phyloP scores from a whole-genome alignment of 2,113 vertebrate species.

The Rhineura floridana region DNA sequence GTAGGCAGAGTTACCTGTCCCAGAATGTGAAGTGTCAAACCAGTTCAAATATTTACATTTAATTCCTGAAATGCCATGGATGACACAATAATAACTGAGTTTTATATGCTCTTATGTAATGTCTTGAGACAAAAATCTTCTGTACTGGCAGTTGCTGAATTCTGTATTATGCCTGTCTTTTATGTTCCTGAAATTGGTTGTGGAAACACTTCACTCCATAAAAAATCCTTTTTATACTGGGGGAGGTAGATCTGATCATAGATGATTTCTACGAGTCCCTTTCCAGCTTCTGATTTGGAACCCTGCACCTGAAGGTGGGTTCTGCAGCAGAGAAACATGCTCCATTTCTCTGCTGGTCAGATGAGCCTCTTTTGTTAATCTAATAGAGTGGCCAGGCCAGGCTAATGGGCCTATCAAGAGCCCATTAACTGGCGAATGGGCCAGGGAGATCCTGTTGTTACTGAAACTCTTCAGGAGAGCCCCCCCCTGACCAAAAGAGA shows the following conservation, averaged over 20 bases:
- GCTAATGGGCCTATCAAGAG: too few species aligned
- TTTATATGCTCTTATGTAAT: conserved; percentile 20
- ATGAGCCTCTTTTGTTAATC: too few species aligned
- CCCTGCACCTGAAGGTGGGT: too few species aligned
- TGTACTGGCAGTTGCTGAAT: conserved; percentile 1
- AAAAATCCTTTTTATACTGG: not conserved
- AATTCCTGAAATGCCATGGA: conserved; percentile 39
- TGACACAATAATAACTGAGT: not conserved
- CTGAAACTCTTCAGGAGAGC: too few species aligned
- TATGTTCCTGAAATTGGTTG: conserved; percentile 7
- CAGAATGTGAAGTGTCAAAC: conserved; percentile 26
- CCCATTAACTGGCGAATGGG: too few species aligned
- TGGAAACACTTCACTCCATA: conserved; percentile 21
- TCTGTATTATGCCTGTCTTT: conserved; percentile 26
- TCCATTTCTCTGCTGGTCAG: too few species aligned
- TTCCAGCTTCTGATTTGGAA: too few species aligned
- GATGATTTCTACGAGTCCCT: too few species aligned
- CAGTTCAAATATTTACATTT: conserved; percentile 60
- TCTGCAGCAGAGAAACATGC: too few species aligned
- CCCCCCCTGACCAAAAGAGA: too few species aligned
- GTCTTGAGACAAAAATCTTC: conserved; percentile 13
- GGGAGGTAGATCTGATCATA: not conserved
- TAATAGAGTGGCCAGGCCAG: too few species aligned
- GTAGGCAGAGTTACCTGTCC: conserved; percentile 40
- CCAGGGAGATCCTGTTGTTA: too few species aligned